phyloP scores from a whole-genome alignment of 2,113 vertebrate genomes.

The Onychostruthus taczanowskii region DNA sequence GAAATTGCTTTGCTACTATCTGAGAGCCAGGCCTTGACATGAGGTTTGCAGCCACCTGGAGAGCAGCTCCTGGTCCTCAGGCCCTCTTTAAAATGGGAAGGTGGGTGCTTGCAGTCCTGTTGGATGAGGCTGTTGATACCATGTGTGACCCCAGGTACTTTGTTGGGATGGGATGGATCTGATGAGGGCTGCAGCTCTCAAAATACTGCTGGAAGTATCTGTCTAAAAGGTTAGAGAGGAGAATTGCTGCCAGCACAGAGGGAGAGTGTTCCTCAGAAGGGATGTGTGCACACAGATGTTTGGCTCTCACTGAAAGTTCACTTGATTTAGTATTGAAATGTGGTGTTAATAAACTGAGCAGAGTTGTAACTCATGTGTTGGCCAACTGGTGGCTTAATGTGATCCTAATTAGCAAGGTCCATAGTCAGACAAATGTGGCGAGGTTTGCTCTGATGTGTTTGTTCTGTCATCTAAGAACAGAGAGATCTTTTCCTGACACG shows the following conservation, averaged over 20 bases:
- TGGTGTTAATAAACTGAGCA: constrained; percentile 48
- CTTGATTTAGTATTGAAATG: constrained; percentile 57
- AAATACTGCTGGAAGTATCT: neutral
- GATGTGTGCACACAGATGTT: constrained; percentile 59
- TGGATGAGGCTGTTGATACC: neutral
- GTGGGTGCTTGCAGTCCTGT: neutral
- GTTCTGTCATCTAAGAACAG: neutral
- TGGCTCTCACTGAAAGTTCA: constrained; percentile 39
- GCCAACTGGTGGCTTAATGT: constrained; percentile 52
- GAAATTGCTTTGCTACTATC: neutral
- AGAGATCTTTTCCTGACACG: neutral
- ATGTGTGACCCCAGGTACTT: rapidly evolving
- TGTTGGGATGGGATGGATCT: neutral
- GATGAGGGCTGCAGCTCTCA: neutral
- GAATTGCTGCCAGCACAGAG: neutral
- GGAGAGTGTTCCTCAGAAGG: constrained; percentile 18
- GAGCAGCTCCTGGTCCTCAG: neutral
- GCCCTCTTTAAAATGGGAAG: neutral
- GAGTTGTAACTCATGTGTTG: neutral
- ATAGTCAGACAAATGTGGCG: neutral
- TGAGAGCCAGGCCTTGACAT: neutral
- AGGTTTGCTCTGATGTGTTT: neutral
- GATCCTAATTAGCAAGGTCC: constrained; percentile 42
- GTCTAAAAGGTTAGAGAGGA: constrained; percentile 8
- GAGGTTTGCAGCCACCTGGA: neutral